Conservation (phyloP, 2,113 vertebrate genomes). For the Chitala chitala region DNA sequence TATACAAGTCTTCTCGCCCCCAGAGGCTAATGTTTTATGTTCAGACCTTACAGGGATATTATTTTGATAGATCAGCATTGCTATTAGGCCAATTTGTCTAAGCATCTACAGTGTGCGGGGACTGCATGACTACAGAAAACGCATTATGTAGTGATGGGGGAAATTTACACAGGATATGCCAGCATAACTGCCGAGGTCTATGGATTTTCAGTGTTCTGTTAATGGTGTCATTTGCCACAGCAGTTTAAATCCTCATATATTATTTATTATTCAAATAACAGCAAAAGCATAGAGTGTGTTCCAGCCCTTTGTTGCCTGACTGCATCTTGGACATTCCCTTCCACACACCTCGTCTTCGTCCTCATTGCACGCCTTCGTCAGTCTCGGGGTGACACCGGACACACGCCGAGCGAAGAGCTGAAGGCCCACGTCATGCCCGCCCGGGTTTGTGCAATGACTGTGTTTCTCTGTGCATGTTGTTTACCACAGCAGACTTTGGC, state of each 20-base stretch:
- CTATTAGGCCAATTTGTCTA: constrained; percentile 8
- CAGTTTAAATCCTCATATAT: constrained; percentile 16
- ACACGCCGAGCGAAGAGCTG: neutral
- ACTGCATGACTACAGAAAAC: neutral
- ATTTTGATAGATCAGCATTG: constrained; percentile 11
- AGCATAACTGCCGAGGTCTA: constrained; percentile 16
- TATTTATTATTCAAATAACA: constrained; percentile 21
- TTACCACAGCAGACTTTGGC: neutral
- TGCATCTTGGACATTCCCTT: neutral
- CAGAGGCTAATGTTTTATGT: neutral
- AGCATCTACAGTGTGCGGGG: constrained; percentile 4
- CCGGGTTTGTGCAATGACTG: neutral
- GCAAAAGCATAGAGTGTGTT: neutral
- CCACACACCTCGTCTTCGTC: no score
- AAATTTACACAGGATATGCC: constrained; percentile 19
- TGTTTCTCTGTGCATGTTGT: neutral
- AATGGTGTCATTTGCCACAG: constrained; percentile 21
- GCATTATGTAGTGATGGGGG: constrained; percentile 18
- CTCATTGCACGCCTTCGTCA: neutral
- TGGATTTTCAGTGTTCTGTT: constrained; percentile 23
- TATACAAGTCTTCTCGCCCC: neutral
- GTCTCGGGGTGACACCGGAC: neutral
- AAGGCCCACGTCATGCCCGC: neutral
- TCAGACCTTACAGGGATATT: neutral
- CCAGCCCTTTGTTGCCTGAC: constrained; percentile 8